These are phyloP conservation scores for Metellina segmentata DNA, from an alignment of 2,888 invertebrate genomes.

Conservation along the genomic window DNA sequence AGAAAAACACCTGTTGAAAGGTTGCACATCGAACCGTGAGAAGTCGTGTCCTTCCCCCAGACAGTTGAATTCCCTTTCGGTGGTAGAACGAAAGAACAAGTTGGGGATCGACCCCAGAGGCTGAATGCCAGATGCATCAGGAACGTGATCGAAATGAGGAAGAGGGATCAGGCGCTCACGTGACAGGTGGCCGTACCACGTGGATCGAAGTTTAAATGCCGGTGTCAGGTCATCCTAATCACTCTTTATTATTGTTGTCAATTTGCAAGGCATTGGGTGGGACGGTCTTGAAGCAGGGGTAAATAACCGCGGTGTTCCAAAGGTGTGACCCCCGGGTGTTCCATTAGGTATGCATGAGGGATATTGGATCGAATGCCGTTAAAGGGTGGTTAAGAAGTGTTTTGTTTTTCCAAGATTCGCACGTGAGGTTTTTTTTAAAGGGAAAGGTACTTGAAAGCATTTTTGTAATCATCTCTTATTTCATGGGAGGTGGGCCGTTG, in stretches of 20 bases:
- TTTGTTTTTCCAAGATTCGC: no score
- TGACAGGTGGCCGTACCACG: no score
- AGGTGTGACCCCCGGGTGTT: neutral
- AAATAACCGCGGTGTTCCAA: constrained; percentile 45
- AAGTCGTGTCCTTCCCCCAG: neutral
- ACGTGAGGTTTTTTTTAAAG: neutral
- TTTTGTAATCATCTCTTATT: no score
- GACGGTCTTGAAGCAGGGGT: constrained; percentile 4
- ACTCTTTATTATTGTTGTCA: no score
- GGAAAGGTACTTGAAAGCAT: neutral
- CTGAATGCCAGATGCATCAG: neutral
- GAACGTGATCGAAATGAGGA: neutral
- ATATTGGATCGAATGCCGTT: constrained; percentile 12
- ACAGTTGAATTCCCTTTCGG: neutral
- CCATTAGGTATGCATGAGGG: neutral
- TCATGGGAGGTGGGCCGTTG: no score
- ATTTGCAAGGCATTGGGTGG: neutral
- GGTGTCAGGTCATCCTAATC: no score
- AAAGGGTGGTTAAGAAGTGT: neutral
- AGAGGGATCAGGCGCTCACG: neutral
- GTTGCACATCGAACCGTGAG: neutral
- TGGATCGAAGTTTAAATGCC: no score
- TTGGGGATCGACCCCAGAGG: neutral
- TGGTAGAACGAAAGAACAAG: neutral
- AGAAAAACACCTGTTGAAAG: neutral